Percentiles rank a stretch among this genome's conserved stretches.
Evolutionary conservation across 2,797 vertebrate species (phyloP).

Genomic region (Alfaro cultratus): DNA sequence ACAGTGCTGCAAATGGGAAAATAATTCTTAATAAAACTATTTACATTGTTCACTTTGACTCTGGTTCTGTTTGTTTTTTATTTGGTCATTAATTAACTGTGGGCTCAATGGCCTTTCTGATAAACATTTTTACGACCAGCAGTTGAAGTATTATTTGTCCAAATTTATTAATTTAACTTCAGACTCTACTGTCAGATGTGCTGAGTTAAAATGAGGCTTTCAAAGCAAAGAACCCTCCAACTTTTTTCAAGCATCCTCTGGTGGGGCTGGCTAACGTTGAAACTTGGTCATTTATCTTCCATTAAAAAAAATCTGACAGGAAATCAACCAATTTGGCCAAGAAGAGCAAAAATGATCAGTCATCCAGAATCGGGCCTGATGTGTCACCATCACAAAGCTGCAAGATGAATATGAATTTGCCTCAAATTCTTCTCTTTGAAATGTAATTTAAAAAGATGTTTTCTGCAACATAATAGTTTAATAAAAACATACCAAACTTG

Average conservation of each 20-base stretch:
- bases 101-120: neutral
- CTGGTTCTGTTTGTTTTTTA: neutral
- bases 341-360: neutral
- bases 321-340: neutral
- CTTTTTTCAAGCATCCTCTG: neutral
- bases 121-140: neutral
- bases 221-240: neutral
- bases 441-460: neutral
- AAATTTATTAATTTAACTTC: neutral
- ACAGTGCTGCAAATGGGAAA: slow-evolving; percentile 71
- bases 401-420: no score
- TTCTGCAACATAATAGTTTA: neutral
- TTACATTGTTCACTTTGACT: slow-evolving; percentile 63
- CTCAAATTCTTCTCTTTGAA: neutral
- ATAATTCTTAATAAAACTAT: slow-evolving; percentile 81
- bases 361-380: neutral
- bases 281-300: no score
- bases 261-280: neutral
- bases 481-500: neutral
- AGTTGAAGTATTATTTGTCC: neutral
- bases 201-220: neutral
- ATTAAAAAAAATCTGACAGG: neutral
- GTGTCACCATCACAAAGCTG: no score
- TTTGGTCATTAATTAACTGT: neutral
- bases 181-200: neutral